Percentiles rank a stretch among this genome's conserved stretches.
Evolutionary conservation across 2,888 invertebrate species (phyloP).

Genomic region (Pyrocoelia pectoralis): DNA sequence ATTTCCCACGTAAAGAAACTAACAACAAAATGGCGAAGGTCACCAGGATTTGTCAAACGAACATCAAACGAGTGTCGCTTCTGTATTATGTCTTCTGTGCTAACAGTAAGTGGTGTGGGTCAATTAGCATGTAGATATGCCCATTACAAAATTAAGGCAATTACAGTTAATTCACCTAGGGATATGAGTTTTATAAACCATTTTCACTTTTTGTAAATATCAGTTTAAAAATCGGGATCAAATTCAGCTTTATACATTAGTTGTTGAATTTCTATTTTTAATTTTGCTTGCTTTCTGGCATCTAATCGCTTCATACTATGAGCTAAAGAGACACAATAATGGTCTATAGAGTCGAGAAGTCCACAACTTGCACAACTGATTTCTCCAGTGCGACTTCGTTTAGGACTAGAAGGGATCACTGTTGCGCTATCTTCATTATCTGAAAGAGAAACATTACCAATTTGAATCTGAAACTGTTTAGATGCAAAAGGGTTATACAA

Average conservation of each 20-base stretch:
- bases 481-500: too few species aligned
- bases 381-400: conserved; percentile 20
- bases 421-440: conserved; percentile 19
- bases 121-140: too few species aligned
- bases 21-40: too few species aligned
- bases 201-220: too few species aligned
- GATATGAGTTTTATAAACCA: too few species aligned
- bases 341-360: conserved; percentile 34
- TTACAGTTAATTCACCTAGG: too few species aligned
- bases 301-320: conserved; percentile 34
- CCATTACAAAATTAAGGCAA: too few species aligned
- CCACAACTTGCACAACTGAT: conserved; percentile 22
- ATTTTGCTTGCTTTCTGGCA: conserved; percentile 35
- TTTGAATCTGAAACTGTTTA: conserved; percentile 5
- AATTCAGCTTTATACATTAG: conserved; percentile 38
- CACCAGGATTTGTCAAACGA: too few species aligned
- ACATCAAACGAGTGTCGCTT: too few species aligned
- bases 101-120: too few species aligned
- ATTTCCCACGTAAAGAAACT: too few species aligned
- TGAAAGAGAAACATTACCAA: neutral
- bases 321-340: conserved; percentile 39
- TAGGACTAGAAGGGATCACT: conserved; percentile 17
- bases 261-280: conserved; percentile 39
- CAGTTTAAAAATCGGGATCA: conserved; percentile 35
- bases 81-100: too few species aligned